Percentiles rank a stretch among this genome's conserved stretches.
Conservation (phyloP, 2,888 invertebrate species). For the Rotaria socialis region DNA sequence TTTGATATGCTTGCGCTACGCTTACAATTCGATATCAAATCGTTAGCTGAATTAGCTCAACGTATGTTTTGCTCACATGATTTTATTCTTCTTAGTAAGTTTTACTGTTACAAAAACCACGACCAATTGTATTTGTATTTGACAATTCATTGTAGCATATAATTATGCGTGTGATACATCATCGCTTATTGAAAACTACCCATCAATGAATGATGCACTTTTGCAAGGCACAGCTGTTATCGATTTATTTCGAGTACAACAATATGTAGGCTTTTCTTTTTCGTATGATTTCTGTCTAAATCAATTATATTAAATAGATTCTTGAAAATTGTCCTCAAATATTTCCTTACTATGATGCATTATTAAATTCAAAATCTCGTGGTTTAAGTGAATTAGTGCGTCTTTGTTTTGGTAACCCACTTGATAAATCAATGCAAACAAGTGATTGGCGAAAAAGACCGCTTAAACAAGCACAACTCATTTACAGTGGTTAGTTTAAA, state of each 20-base stretch:
- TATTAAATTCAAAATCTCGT: not conserved
- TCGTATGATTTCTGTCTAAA: too few species aligned
- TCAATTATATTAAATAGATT: not conserved
- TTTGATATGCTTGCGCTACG: constrained; percentile 18
- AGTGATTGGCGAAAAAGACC: constrained; percentile 46
- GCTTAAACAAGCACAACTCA: constrained; percentile 39
- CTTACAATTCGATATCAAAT: constrained; percentile 2
- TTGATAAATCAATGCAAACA: constrained; percentile 43
- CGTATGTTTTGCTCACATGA: not conserved
- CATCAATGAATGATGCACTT: not conserved
- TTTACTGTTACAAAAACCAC: too few species aligned
- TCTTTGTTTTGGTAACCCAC: constrained; percentile 40
- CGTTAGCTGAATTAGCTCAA: constrained; percentile 2
- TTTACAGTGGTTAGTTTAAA: constrained; percentile 41
- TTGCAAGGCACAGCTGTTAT: not conserved
- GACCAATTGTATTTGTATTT: not conserved
- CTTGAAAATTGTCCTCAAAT: not conserved
- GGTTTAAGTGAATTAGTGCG: constrained; percentile 45
- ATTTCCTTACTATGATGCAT: not conserved
- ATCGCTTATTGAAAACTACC: constrained; percentile 14
- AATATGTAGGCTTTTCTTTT: not conserved
- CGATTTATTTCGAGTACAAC: constrained; percentile 29
- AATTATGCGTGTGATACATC: constrained; percentile 31
- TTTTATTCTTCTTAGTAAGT: not conserved
- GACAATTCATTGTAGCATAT: not conserved